These are phyloP conservation scores for Drosophila pseudotakahashii DNA, from an alignment of 2,888 invertebrate genomes.

Conservation along the genomic window DNA sequence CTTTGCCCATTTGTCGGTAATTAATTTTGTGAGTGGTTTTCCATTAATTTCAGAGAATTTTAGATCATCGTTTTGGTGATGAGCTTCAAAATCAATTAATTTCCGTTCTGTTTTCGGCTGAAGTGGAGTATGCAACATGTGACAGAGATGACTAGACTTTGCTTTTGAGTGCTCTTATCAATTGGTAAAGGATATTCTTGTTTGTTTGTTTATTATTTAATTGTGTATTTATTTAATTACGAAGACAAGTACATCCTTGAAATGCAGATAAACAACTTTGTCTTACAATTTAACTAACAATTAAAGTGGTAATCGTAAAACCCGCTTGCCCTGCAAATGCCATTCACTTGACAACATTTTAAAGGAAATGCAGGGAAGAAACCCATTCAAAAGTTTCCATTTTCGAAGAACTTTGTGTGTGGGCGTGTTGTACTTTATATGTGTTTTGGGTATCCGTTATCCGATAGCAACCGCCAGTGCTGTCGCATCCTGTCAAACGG, in stretches of 20 bases:
- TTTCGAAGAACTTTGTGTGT: constrained; percentile 10
- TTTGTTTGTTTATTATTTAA: neutral
- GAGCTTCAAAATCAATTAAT: constrained; percentile 68
- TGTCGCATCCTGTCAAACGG: constrained; percentile 23
- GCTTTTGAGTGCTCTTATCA: neutral
- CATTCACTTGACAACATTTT: neutral
- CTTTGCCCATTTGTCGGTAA: constrained; percentile 57
- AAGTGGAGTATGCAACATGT: constrained; percentile 63
- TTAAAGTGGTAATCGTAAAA: neutral
- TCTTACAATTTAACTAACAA: neutral
- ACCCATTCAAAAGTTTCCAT: constrained; percentile 10
- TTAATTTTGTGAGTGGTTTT: constrained; percentile 53
- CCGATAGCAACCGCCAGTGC: constrained; percentile 14
- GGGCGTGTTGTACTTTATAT: constrained; percentile 9
- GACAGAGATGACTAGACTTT: constrained; percentile 38
- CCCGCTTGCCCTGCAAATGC: neutral
- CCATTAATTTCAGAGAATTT: constrained; percentile 57
- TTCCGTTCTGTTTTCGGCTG: constrained; percentile 39
- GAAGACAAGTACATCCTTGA: neutral
- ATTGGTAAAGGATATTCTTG: neutral
- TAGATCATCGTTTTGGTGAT: constrained; percentile 31
- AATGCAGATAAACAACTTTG: neutral
- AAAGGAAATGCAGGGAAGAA: neutral
- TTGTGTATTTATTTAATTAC: neutral
- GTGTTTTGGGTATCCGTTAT: constrained; percentile 30